Evolutionary conservation across 2,797 vertebrate species (phyloP).

Genomic region (Muscicapa striata): DNA sequence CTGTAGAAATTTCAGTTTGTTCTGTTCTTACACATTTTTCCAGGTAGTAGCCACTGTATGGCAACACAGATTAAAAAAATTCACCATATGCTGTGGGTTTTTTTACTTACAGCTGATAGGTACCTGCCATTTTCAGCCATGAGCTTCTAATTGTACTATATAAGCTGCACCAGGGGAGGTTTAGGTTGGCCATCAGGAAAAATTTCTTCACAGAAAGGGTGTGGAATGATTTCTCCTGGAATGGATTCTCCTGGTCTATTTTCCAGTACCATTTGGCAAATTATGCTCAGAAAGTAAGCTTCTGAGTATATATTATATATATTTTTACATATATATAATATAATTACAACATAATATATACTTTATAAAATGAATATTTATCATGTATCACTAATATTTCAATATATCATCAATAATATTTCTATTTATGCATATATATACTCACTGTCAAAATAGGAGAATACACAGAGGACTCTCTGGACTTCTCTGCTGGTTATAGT

Average conservation of each 20-base stretch:
- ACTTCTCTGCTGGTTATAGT: not conserved
- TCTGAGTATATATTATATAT: not conserved
- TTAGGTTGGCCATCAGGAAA: not conserved
- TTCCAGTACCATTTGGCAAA: not conserved
- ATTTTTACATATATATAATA: not conserved
- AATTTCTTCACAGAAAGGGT: not conserved
- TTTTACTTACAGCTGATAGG: not conserved
- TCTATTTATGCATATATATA: not conserved
- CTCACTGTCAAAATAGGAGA: not conserved
- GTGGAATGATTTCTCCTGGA: not conserved
- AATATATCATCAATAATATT: not conserved
- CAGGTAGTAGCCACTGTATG: not conserved
- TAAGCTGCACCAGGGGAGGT: not conserved
- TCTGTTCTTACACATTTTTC: not conserved
- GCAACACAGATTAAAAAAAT: not conserved
- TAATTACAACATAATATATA: not conserved
- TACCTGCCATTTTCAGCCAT: not conserved
- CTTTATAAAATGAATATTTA: not conserved
- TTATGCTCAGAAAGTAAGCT: not conserved
- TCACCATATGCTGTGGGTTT: not conserved
- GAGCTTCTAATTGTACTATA: not conserved
- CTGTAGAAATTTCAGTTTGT: not conserved
- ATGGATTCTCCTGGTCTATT: not conserved
- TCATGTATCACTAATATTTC: not conserved
- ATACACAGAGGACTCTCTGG: not conserved